Evolutionary conservation across 2,113 vertebrate genomes (phyloP).

Genomic region (Chaenogobius annularis): DNA sequence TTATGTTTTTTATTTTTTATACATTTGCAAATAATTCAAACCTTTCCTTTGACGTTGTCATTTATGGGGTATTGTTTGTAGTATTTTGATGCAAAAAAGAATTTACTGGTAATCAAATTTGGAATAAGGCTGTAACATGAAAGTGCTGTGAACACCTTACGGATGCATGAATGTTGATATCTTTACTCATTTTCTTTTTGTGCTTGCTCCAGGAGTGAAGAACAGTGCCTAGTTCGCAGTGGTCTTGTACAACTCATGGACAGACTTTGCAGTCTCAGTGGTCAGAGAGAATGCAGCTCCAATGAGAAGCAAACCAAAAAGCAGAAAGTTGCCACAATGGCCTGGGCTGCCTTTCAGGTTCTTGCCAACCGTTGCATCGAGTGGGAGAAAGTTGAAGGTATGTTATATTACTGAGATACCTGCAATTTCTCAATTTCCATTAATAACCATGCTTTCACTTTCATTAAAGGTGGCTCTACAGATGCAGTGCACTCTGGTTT

Average conservation of each 20-base stretch:
- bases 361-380: slow-evolving; percentile 96
- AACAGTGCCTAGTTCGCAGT: slow-evolving; percentile 95
- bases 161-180: no score
- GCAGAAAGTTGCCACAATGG: slow-evolving; percentile 97
- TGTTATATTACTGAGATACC: background rate
- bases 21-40: no score
- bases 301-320: slow-evolving; percentile 97
- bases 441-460: background rate
- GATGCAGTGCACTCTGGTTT: slow-evolving; percentile 96
- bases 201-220: slow-evolving; percentile 84
- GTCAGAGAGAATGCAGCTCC: slow-evolving; percentile 91
- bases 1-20: no score
- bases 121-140: no score
- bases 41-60: no score
- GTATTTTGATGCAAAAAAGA: no score
- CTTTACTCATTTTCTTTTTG: background rate
- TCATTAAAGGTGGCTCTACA: slow-evolving; percentile 85
- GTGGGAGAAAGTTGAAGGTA: slow-evolving; percentile 99
- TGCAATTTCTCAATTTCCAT: background rate
- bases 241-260: slow-evolving; percentile 98
- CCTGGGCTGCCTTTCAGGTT: slow-evolving; percentile 98
- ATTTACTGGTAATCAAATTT: no score
- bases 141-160: no score
- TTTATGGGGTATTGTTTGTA: no score
- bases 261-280: slow-evolving; percentile 91